A percentile compares a stretch with the other conserved stretches of the same genome.
Evolutionary conservation across 2,888 invertebrate species (phyloP).

Genomic region (Chesias legatella): DNA sequence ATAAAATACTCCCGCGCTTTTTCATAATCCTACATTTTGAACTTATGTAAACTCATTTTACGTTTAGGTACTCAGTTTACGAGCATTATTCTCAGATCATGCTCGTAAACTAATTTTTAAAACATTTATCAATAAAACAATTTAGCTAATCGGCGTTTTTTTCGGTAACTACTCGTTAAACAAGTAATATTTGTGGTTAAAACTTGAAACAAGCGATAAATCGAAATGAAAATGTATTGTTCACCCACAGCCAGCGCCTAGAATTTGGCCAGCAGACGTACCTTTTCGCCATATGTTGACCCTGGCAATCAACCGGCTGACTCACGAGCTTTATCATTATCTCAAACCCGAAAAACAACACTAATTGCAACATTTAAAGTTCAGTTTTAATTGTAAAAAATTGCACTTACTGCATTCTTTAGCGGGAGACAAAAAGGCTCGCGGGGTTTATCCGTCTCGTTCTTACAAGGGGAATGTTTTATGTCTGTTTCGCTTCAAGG

Average conservation of each 20-base stretch:
- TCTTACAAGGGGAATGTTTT: conserved; percentile 66
- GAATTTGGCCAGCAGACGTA: conserved; percentile 36
- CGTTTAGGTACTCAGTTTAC: no score
- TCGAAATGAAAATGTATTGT: conserved; percentile 19
- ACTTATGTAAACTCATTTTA: no score
- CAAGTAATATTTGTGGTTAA: conserved; percentile 11
- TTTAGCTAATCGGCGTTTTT: conserved; percentile 2
- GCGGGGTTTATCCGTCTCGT: conserved; percentile 47
- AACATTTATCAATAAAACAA: conserved; percentile 3
- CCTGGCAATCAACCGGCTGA: conserved; percentile 64
- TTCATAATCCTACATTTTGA: no score
- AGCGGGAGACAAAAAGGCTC: conserved; percentile 28
- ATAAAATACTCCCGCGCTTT: no score
- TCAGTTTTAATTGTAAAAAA: conserved; percentile 26
- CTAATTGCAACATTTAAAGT: conserved; percentile 17
- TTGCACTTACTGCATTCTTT: conserved; percentile 37
- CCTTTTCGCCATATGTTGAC: conserved; percentile 76
- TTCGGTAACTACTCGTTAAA: conserved; percentile 6
- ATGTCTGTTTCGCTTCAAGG: conserved; percentile 54
- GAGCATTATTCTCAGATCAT: no score
- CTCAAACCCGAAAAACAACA: conserved; percentile 26
- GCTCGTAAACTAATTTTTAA: conserved; percentile 2
- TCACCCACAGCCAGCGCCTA: conserved; percentile 16
- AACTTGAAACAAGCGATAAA: conserved; percentile 20
- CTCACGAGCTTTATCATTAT: conserved; percentile 31